Conservation (phyloP, 2,888 invertebrate genomes). For the Lepidochitona cinerea region DNA sequence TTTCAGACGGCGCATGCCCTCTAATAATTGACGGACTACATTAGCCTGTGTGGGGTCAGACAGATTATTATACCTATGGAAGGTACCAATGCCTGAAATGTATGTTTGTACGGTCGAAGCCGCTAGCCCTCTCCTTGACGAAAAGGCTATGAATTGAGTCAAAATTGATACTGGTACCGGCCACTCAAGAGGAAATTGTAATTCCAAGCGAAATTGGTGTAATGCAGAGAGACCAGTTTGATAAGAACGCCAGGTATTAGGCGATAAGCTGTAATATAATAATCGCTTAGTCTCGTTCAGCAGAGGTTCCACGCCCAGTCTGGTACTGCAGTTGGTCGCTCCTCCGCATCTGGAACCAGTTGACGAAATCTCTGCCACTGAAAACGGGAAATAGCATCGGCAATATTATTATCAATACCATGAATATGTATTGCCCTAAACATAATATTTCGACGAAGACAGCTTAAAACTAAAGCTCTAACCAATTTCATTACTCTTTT, state of each 20-base stretch:
- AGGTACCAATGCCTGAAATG: background rate
- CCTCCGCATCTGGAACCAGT: background rate
- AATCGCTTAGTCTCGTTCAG: background rate
- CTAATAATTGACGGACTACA: background rate
- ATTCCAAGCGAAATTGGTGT: background rate
- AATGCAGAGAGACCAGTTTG: background rate
- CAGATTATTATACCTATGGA: background rate
- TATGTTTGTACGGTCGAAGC: background rate
- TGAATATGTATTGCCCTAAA: background rate
- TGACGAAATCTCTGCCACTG: background rate
- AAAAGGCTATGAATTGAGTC: background rate
- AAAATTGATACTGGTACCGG: background rate
- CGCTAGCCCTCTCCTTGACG: background rate
- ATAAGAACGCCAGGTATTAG: background rate
- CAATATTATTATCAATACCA: background rate
- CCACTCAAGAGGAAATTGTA: background rate
- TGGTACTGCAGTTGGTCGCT: background rate
- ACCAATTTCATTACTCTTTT: slow-evolving; percentile 6
- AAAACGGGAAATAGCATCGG: slow-evolving; percentile 9
- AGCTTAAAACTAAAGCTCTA: slow-evolving; percentile 2
- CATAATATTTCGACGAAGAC: slow-evolving; percentile 3
- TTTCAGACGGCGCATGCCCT: background rate
- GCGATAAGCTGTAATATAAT: background rate
- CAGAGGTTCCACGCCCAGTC: background rate
- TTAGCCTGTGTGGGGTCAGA: background rate